Conservation (phyloP, 1,140 invertebrate genomes). For the Acyrthosiphon pisum region DNA sequence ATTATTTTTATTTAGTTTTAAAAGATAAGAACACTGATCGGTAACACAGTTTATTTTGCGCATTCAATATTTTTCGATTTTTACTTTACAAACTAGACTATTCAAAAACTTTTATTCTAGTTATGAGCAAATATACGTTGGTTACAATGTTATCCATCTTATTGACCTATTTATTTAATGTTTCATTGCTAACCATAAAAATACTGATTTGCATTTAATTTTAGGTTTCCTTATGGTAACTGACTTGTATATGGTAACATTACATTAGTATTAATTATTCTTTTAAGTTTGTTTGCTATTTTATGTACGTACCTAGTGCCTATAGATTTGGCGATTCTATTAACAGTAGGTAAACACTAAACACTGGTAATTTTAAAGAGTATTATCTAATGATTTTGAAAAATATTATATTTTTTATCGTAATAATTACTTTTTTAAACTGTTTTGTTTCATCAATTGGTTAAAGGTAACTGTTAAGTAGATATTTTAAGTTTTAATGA, state of each 20-base stretch:
- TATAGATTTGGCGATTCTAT: background rate
- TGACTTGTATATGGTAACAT: background rate
- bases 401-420: background rate
- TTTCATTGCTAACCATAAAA: slow-evolving; percentile 18
- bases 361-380: background rate
- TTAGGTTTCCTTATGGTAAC: background rate
- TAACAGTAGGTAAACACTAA: background rate
- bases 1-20: background rate
- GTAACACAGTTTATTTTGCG: background rate
- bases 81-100: background rate
- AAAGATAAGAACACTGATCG: background rate
- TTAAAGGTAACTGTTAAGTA: background rate
- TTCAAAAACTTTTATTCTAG: background rate
- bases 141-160: background rate
- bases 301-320: background rate
- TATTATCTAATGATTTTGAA: background rate
- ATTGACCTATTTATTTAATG: slow-evolving; percentile 24
- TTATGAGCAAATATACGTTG: background rate
- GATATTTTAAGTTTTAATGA: too few species aligned
- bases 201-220: slow-evolving; percentile 25
- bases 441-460: background rate
- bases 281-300: background rate
- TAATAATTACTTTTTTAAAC: background rate
- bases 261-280: background rate
- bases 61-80: background rate